Conservation (phyloP, 2,113 vertebrate genomes). For the Erpornis zantholeuca region DNA sequence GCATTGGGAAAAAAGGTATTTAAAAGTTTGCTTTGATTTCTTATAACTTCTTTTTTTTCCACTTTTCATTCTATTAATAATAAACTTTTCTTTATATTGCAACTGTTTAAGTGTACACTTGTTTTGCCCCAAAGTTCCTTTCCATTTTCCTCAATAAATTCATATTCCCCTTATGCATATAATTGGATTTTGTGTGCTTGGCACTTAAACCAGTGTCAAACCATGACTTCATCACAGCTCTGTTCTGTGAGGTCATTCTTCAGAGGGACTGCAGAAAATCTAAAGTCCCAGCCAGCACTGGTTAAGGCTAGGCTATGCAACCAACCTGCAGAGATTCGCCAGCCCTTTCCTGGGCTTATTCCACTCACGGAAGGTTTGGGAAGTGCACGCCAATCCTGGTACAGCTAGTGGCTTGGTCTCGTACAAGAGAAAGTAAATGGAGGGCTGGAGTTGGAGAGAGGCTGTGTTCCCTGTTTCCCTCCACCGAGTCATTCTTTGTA, state of each 20-base stretch:
- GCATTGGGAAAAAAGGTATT: no score
- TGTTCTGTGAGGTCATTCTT: background rate
- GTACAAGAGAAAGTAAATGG: background rate
- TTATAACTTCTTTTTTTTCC: no score
- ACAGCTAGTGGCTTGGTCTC: background rate
- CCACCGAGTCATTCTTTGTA: background rate
- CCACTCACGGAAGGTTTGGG: background rate
- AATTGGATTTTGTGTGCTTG: no score
- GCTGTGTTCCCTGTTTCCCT: background rate
- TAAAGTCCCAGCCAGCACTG: rapidly evolving
- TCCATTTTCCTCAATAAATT: no score
- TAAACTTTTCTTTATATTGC: no score
- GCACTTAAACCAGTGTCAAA: no score
- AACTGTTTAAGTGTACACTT: no score
- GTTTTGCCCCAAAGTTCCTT: no score
- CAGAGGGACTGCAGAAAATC: background rate
- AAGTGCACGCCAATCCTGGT: background rate
- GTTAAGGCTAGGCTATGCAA: background rate
- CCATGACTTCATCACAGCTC: background rate
- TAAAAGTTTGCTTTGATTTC: no score
- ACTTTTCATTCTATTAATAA: no score
- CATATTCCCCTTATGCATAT: no score
- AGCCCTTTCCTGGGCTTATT: background rate
- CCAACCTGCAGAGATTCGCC: rapidly evolving
- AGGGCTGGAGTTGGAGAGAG: background rate